Evolutionary conservation across 2,888 invertebrate genomes (phyloP), one percentile per base, ranked within the genome.

Genomic region (Tyria jacobaeae): DNA sequence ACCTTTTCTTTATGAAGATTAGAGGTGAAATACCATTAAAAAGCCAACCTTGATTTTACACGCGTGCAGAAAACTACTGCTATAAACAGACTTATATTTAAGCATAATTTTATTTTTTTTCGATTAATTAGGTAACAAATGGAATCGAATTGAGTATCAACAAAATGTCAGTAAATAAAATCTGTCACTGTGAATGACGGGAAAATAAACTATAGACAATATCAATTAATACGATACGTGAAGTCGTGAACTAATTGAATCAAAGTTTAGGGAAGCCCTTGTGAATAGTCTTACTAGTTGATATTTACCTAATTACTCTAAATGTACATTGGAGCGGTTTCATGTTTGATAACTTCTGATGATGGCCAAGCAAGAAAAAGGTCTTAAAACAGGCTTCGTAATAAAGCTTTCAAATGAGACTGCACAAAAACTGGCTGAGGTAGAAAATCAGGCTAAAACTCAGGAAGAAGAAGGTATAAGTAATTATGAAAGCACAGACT

Each of bases 351-450:
- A 25, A 2, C 31, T 44, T 21, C 31, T 17, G 12, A 21, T 52
- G 65, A 91, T 92, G 92, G 77, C 85, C 57, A 88, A 84, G 60
- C 80, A 77, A 66, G 88, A 89, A 37, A 92, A 88, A 78, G 68
- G 63, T 57, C 60, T 81, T 25, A 92, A 88, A 79, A 72, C 89
- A 55, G 94, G 93, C 25, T 92, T 94, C 81, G 89, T 94, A 57
- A 94, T 94, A 65, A 94, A 94, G 84, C 81, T 94, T 44, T 88
- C 92, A 2, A 86, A 79, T 57, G 94, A 94, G 82, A 94, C 94
- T 44, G 91, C 86, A 12, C 92, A 92, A 77, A 94, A 94, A 82
- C 77, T 94, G 60, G 76, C 87, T 2, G 89, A 91, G 75, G 90
- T 91, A 68, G 87, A 90, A 51, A 78, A 85, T 54, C 81, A 75